These are phyloP conservation scores for Speoplatyrhinus poulsoni DNA, from an alignment of 2,113 vertebrate species.

Conservation along the genomic window DNA sequence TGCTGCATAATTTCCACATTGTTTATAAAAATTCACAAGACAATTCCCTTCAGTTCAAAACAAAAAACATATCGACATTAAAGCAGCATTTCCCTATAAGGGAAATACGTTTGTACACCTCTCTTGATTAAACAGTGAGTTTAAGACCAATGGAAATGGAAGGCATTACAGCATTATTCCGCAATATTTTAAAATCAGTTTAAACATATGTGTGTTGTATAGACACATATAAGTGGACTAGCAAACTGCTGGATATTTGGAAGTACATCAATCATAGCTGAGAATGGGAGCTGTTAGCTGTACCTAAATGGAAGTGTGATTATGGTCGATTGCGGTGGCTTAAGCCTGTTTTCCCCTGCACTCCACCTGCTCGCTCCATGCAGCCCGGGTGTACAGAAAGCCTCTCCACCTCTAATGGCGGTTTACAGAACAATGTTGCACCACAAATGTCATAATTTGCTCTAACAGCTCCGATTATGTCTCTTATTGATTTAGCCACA, in stretches of 20 bases:
- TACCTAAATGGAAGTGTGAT: conserved; percentile 66
- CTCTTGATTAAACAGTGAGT: background rate
- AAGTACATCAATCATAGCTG: conserved; percentile 49
- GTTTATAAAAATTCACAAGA: background rate
- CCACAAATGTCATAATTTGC: conserved; percentile 72
- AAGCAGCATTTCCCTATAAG: background rate
- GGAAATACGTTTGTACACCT: background rate
- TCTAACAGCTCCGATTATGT: conserved; percentile 75
- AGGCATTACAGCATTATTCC: background rate
- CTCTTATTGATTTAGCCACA: conserved; percentile 59
- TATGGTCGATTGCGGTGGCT: conserved; percentile 64
- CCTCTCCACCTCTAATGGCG: conserved; percentile 67
- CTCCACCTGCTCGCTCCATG: conserved; percentile 59
- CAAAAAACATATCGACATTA: too few relatives aligned
- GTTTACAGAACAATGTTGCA: conserved; percentile 68
- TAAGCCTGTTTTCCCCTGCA: conserved; percentile 40
- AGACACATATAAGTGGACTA: conserved; percentile 51
- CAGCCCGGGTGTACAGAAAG: conserved; percentile 50
- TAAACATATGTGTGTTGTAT: conserved; percentile 31
- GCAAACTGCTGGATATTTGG: conserved; percentile 54
- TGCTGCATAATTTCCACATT: background rate
- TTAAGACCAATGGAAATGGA: background rate
- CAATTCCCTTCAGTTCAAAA: background rate
- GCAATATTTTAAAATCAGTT: conserved; percentile 11
- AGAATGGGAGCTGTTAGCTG: conserved; percentile 55